phyloP scores from a whole-genome alignment of 2,888 invertebrate genomes.

The Eilema caniola region DNA sequence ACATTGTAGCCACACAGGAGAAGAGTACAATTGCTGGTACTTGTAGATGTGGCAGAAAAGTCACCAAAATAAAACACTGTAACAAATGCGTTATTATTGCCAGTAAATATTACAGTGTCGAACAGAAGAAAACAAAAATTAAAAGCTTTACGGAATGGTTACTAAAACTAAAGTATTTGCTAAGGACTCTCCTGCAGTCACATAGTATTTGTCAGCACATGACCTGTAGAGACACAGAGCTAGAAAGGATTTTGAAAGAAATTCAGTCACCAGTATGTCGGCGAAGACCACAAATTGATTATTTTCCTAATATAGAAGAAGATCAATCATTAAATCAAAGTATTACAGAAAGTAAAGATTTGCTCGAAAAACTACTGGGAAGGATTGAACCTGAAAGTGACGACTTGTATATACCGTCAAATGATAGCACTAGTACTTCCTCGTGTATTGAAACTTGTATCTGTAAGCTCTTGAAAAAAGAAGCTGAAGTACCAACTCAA shows the following conservation, averaged over 20 bases:
- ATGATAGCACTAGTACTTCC: conserved; percentile 25
- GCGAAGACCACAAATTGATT: conserved; percentile 44
- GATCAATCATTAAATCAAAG: conserved; percentile 27
- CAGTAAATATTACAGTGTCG: conserved; percentile 47
- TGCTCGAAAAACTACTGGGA: conserved; percentile 50
- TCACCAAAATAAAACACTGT: conserved; percentile 54
- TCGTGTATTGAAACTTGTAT: conserved; percentile 33
- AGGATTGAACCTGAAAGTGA: conserved; percentile 39
- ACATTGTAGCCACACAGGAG: conserved; percentile 56
- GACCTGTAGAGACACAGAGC: conserved; percentile 33
- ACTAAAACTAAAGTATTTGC: conserved; percentile 52
- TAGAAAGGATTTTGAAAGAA: conserved; percentile 52
- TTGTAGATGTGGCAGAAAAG: conserved; percentile 61
- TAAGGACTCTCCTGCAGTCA: conserved; percentile 50
- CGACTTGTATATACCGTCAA: conserved; percentile 22
- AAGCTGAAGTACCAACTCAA: neutral
- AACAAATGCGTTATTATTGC: conserved; percentile 59
- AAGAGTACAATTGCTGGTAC: conserved; percentile 50
- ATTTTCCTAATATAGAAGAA: conserved; percentile 41
- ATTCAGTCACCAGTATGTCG: conserved; percentile 44
- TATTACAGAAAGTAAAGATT: conserved; percentile 49
- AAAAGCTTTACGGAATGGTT: conserved; percentile 54
- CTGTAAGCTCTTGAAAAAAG: conserved; percentile 49
- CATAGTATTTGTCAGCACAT: conserved; percentile 48
- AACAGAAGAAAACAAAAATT: conserved; percentile 44